phyloP scores from a whole-genome alignment of 2,888 invertebrate genomes.

The Oscheius sp. region DNA sequence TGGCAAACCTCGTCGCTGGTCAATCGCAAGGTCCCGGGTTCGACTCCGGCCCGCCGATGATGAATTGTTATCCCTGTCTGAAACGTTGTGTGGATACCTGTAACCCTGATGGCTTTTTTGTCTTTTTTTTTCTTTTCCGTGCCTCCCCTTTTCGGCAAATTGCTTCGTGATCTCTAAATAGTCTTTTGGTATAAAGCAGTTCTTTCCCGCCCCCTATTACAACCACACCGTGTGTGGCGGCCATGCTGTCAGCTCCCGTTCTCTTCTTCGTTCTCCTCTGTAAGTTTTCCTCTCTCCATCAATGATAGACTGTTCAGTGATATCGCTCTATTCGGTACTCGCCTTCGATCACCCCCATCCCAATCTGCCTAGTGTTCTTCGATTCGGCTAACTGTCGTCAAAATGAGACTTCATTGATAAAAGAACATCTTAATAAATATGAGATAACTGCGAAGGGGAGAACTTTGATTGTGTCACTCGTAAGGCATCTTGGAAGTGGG shows the following conservation, averaged over 20 bases:
- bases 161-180: not conserved
- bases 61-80: constrained; percentile 32
- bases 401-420: not conserved
- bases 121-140: not conserved
- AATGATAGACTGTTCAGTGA: not conserved
- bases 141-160: not conserved
- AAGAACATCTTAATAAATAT: constrained; percentile 1
- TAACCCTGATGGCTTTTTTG: constrained; percentile 21
- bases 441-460: constrained; percentile 14
- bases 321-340: not conserved
- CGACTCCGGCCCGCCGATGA: constrained; percentile 14
- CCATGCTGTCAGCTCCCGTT: constrained; percentile 3
- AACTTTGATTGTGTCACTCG: constrained; percentile 1
- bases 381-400: not conserved
- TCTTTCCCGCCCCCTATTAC: constrained; percentile 22
- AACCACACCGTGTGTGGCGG: not conserved
- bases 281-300: not conserved
- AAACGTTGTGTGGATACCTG: not conserved
- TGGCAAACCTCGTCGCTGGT: not conserved
- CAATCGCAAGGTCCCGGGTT: constrained; percentile 1
- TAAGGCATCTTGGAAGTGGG: constrained; percentile 1
- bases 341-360: constrained; percentile 11
- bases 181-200: not conserved
- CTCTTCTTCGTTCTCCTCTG: not conserved
- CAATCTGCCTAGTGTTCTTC: constrained; percentile 9